Percentiles rank a stretch among this genome's conserved stretches.
Evolutionary conservation across 2,797 vertebrate genomes (phyloP).

Genomic region (Sparidentex hasta): DNA sequence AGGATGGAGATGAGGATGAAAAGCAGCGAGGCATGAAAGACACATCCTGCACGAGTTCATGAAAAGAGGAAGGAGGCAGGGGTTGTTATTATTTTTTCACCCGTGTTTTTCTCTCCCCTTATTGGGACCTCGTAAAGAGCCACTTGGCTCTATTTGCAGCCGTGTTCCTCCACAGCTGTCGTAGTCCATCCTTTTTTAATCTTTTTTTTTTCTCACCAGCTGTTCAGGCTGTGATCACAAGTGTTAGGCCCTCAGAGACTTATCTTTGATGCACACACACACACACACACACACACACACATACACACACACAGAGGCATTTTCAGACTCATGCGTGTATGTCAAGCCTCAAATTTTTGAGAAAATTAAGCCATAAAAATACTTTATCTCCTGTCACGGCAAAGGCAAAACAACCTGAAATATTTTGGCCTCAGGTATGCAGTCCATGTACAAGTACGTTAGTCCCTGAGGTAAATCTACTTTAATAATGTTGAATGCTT

Average conservation of each 20-base stretch:
- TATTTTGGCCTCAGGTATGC: constrained; percentile 13
- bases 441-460: not conserved
- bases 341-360: constrained; percentile 29
- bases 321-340: not conserved
- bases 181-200: constrained; percentile 41
- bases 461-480: constrained; percentile 4
- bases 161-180: constrained; percentile 76
- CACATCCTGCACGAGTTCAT: constrained; percentile 74
- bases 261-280: constrained; percentile 28
- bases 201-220: constrained; percentile 55
- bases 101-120: constrained; percentile 61
- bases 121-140: constrained; percentile 36
- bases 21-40: constrained; percentile 77
- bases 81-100: constrained; percentile 79
- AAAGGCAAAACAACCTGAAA: constrained; percentile 20
- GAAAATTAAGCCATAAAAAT: constrained; percentile 45
- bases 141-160: constrained; percentile 60
- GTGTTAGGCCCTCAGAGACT: constrained; percentile 34
- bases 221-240: constrained; percentile 57
- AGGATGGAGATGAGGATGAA: constrained; percentile 77
- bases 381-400: constrained; percentile 19
- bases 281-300: constrained; percentile 21
- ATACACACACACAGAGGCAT: constrained; percentile 12
- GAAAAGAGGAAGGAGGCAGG: constrained; percentile 76
- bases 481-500: not conserved